A percentile compares a stretch with the other conserved stretches of the same genome.
Evolutionary conservation across 2,797 vertebrate genomes (phyloP).

Genomic region (Cyprinella venusta): DNA sequence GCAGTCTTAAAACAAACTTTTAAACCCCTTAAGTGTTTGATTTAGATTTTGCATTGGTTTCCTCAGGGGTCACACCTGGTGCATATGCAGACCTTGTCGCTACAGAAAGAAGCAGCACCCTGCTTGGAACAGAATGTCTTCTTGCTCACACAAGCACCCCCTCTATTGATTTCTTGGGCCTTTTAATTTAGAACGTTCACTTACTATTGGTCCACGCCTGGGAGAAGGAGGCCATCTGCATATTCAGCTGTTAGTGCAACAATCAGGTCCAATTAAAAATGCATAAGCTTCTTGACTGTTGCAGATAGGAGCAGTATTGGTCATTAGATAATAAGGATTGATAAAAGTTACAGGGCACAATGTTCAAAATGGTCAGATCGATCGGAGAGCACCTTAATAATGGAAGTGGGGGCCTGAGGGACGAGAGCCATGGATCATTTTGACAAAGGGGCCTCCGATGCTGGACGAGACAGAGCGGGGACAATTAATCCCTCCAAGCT

Average conservation of each 20-base stretch:
- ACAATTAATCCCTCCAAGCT: conserved; percentile 90
- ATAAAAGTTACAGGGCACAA: conserved; percentile 82
- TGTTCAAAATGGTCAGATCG: conserved; percentile 86
- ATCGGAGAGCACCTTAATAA: conserved; percentile 84
- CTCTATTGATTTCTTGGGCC: conserved; percentile 78
- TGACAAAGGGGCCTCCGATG: conserved; percentile 81
- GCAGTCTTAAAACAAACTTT: conserved; percentile 65
- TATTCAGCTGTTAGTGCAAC: conserved; percentile 82
- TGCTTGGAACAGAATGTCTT: conserved; percentile 23
- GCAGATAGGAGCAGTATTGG: conserved; percentile 78
- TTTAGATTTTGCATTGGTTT: conserved; percentile 55
- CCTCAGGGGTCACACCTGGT: conserved; percentile 54
- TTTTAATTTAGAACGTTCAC: conserved; percentile 81
- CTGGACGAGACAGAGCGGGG: conserved; percentile 81
- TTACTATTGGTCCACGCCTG: conserved; percentile 72
- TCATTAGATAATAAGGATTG: conserved; percentile 89
- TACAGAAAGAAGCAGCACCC: conserved; percentile 70
- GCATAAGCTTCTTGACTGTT: conserved; percentile 79
- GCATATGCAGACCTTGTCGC: conserved; percentile 58
- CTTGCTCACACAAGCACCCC: conserved; percentile 70
- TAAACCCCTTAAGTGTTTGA: conserved; percentile 68
- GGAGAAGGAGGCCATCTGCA: conserved; percentile 68
- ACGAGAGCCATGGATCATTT: conserved; percentile 83
- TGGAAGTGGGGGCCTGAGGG: conserved; percentile 78
- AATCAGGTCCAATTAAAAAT: conserved; percentile 93